Conservation (phyloP, 2,113 vertebrate genomes). For the Xenotilapia longispinis region DNA sequence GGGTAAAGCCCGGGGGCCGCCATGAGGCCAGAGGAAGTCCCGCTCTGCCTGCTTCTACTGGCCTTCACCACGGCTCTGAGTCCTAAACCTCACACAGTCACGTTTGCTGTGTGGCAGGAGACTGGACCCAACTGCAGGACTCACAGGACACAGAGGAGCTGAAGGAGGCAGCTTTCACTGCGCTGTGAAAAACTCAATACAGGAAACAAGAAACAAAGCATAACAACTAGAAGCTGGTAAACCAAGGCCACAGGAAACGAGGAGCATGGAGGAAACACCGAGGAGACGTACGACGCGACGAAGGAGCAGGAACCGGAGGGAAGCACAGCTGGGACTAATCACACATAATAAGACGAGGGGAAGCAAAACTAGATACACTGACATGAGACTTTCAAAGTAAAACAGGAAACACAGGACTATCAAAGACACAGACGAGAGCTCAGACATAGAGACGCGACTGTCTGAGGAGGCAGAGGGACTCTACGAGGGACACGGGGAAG, state of each 20-base stretch:
- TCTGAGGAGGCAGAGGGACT: not conserved
- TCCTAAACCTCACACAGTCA: not conserved
- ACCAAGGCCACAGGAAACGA: not conserved
- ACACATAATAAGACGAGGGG: not conserved
- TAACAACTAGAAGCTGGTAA: not conserved
- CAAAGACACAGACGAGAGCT: not conserved
- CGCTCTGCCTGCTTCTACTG: not conserved
- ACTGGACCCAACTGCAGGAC: not conserved
- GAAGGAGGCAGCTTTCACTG: not conserved
- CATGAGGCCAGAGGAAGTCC: not conserved
- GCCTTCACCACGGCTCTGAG: not conserved
- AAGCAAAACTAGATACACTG: not conserved
- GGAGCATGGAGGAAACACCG: not conserved
- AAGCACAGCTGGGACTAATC: not conserved
- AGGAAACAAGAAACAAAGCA: not conserved
- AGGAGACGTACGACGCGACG: not conserved
- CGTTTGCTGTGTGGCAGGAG: not conserved
- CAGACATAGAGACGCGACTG: not conserved
- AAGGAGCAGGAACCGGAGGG: not conserved
- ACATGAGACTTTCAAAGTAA: not conserved
- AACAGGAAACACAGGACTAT: not conserved
- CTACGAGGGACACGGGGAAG: not conserved
- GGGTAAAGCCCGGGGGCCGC: fast-evolving
- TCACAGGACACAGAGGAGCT: not conserved
- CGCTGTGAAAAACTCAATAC: not conserved